Evolutionary conservation across 2,888 invertebrate genomes (phyloP).

Genomic region (Pseudococcus jackbeardsleyi): DNA sequence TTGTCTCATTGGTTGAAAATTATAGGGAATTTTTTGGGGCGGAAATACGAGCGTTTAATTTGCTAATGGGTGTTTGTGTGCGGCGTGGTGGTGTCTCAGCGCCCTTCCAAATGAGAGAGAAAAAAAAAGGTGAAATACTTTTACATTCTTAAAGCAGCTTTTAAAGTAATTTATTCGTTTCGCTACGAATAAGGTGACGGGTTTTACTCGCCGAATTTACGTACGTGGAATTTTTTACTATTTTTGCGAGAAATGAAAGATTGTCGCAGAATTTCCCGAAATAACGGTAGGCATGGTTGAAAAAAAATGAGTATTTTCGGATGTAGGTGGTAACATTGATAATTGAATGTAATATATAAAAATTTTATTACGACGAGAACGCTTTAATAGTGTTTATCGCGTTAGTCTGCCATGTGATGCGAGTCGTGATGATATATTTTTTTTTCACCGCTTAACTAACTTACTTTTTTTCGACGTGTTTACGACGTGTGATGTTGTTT

Average conservation of each 20-base stretch:
- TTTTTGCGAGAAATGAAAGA: too few relatives aligned
- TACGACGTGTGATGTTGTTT: slow-evolving; percentile 29
- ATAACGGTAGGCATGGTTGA: too few relatives aligned
- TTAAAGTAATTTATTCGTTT: slow-evolving; percentile 16
- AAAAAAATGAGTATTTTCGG: background rate
- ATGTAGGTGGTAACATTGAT: slow-evolving; percentile 41
- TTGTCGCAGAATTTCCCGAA: too few relatives aligned
- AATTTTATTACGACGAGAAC: slow-evolving; percentile 16
- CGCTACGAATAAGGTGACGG: too few relatives aligned
- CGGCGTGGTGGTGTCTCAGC: background rate
- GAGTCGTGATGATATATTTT: slow-evolving; percentile 13
- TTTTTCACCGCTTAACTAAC: slow-evolving; percentile 4
- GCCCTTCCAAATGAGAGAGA: background rate
- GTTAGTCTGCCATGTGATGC: slow-evolving; percentile 41
- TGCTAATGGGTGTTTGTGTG: slow-evolving; percentile 21
- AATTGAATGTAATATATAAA: slow-evolving; percentile 38
- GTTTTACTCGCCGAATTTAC: too few relatives aligned
- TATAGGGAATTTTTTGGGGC: background rate
- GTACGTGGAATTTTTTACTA: too few relatives aligned
- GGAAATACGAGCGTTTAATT: slow-evolving; percentile 20
- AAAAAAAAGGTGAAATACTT: background rate
- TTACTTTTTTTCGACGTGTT: slow-evolving; percentile 14
- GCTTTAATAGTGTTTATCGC: slow-evolving; percentile 25
- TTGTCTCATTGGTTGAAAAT: slow-evolving; percentile 1
- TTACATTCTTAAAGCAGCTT: background rate